phyloP scores from a whole-genome alignment of 2,113 vertebrate species.

The Stictonetta naevosa region DNA sequence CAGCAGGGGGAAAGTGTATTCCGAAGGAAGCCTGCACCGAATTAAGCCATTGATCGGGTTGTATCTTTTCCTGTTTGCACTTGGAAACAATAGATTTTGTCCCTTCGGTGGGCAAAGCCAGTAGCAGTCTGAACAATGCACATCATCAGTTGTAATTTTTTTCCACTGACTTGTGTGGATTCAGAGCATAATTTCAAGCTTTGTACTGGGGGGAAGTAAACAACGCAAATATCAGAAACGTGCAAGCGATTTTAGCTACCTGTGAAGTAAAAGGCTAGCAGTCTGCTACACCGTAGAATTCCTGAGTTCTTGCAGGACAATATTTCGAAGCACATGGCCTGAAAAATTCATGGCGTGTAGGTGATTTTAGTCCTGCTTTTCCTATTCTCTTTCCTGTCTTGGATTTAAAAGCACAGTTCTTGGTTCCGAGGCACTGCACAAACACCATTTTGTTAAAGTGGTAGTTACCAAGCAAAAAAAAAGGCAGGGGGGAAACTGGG shows the following conservation, averaged over 20 bases:
- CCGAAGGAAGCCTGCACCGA: neutral
- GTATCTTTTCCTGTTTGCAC: neutral
- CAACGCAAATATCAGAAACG: neutral
- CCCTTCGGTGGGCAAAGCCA: neutral
- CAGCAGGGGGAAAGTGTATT: neutral
- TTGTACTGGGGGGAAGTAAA: neutral
- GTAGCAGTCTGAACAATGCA: neutral
- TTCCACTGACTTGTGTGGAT: neutral
- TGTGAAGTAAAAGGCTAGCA: neutral
- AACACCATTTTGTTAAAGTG: slow-evolving; percentile 46
- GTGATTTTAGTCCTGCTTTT: slow-evolving; percentile 1
- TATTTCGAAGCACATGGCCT: neutral
- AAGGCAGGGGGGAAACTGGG: neutral
- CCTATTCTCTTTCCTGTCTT: neutral
- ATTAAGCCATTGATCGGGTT: neutral
- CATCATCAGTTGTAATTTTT: neutral
- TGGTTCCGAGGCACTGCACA: slow-evolving; percentile 14
- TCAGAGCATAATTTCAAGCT: neutral
- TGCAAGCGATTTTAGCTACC: neutral
- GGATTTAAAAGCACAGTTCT: neutral
- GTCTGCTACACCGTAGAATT: neutral
- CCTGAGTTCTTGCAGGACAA: neutral
- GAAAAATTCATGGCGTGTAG: neutral
- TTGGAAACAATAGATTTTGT: neutral
- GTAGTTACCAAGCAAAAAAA: slow-evolving; percentile 15